Conservation (phyloP, 2,888 invertebrate species). For the Tenthredo mesomela region DNA sequence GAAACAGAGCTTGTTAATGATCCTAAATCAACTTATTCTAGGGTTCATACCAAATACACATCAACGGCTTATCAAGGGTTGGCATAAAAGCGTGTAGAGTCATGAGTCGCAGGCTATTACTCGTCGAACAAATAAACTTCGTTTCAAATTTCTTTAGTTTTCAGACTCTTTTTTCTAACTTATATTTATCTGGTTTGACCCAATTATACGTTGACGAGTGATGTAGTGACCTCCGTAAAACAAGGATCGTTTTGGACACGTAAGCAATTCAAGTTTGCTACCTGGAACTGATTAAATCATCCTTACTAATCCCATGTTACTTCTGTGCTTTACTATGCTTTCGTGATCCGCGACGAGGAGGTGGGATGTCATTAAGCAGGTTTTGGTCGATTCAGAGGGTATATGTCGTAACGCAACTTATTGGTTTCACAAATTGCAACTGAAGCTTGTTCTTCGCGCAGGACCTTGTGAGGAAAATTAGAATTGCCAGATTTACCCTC, state of each 20-base stretch:
- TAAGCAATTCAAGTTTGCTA: slow-evolving; percentile 12
- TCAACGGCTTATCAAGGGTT: not conserved
- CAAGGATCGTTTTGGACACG: slow-evolving; percentile 22
- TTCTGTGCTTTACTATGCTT: not conserved
- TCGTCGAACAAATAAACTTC: not conserved
- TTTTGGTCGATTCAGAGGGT: not conserved
- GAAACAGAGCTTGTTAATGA: not conserved
- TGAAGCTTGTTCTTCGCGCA: not conserved
- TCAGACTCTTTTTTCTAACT: not conserved
- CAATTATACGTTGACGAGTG: not conserved
- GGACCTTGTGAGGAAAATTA: not conserved
- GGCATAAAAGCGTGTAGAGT: not conserved
- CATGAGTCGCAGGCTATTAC: not conserved
- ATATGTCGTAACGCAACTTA: slow-evolving; percentile 1
- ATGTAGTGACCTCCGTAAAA: slow-evolving; percentile 14
- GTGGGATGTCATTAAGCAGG: not conserved
- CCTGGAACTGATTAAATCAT: slow-evolving; percentile 37
- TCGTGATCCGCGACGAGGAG: not conserved
- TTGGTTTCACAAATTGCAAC: slow-evolving; percentile 15
- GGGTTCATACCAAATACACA: not conserved
- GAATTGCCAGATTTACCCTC: not conserved
- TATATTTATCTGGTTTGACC: not conserved
- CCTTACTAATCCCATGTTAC: slow-evolving; percentile 9
- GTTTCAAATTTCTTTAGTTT: not conserved
- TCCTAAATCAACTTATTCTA: not conserved